Conservation (phyloP, 2,888 invertebrate species). For the Hydrotaea diabolus region DNA sequence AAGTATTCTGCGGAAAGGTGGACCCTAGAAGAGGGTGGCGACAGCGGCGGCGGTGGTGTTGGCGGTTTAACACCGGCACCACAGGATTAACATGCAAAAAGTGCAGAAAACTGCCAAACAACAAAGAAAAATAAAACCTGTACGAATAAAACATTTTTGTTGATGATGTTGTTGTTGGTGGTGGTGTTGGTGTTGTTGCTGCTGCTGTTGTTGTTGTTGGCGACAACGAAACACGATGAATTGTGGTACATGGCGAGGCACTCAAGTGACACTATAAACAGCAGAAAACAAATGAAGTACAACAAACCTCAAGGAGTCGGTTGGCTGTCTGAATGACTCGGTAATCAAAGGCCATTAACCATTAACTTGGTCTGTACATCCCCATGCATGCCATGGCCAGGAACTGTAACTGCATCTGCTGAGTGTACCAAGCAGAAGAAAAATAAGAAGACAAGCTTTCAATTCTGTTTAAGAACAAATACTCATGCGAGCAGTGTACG, state of each 20-base stretch:
- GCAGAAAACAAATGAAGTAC: conserved; percentile 50
- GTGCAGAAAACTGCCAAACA: conserved; percentile 41
- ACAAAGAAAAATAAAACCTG: conserved; percentile 50
- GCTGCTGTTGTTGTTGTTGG: neutral
- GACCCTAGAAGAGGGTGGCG: neutral
- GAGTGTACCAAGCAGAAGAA: neutral
- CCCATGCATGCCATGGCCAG: neutral
- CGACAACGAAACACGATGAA: conserved; percentile 56
- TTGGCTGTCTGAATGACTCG: conserved; percentile 30
- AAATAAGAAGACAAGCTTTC: conserved; percentile 47
- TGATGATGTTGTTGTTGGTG: neutral
- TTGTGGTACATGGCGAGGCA: conserved; percentile 42
- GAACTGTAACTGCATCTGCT: neutral
- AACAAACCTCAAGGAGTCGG: conserved; percentile 29
- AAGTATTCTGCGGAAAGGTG: neutral
- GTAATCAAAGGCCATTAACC: conserved; percentile 68
- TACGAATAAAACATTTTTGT: conserved; percentile 63
- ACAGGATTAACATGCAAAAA: conserved; percentile 65
- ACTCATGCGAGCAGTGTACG: conserved; percentile 40
- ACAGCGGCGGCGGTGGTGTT: neutral
- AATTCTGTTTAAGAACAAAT: conserved; percentile 64
- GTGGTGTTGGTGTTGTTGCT: neutral
- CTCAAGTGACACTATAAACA: conserved; percentile 57
- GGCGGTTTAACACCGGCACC: conserved; percentile 40
- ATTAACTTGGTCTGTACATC: conserved; percentile 48